Evolutionary conservation across 2,797 vertebrate species (phyloP).

Genomic region (Oreonectes daqikongensis): DNA sequence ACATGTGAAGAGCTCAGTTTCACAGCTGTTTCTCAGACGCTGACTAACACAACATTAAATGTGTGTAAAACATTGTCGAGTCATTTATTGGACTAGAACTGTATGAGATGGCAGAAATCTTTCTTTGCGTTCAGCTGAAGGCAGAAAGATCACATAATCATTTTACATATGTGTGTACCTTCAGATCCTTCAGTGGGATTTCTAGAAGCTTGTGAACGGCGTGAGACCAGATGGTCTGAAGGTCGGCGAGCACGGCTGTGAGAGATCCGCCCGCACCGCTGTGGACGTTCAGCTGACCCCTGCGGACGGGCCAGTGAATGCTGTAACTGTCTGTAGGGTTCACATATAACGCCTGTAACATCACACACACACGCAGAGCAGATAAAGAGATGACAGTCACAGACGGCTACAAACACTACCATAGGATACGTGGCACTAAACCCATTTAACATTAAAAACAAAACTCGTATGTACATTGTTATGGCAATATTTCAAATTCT

Average conservation of each 20-base stretch:
- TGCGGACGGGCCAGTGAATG: conserved; percentile 90
- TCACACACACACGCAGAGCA: not conserved
- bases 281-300: conserved; percentile 91
- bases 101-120: no score
- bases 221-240: conserved; percentile 93
- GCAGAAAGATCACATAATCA: not conserved
- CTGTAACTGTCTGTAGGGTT: conserved; percentile 91
- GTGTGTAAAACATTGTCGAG: no score
- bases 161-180: conserved; percentile 73
- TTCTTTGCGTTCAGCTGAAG: not conserved
- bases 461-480: no score
- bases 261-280: conserved; percentile 87
- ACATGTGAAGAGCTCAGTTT: no score
- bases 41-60: no score
- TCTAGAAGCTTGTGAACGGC: conserved; percentile 93
- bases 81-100: no score
- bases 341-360: conserved; percentile 86
- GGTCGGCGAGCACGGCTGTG: conserved; percentile 86
- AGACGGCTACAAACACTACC: no score
- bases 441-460: no score
- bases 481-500: no score
- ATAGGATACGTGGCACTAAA: no score
- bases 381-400: no score
- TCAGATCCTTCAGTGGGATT: conserved; percentile 93
- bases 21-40: no score